Conservation (phyloP, 2,797 vertebrate species). For the Valencia hispanica region DNA sequence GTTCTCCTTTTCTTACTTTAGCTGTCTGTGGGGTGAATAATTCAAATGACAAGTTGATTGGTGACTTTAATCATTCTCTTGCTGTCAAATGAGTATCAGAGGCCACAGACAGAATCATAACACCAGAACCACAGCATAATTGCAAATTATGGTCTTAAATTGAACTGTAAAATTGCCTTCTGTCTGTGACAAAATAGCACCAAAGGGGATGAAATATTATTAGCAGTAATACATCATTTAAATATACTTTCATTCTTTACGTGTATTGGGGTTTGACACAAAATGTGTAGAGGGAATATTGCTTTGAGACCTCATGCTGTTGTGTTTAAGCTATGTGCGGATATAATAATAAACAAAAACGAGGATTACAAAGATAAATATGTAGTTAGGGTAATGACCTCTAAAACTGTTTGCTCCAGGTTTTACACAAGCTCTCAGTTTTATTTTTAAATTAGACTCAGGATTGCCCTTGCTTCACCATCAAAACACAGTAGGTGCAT, state of each 20-base stretch:
- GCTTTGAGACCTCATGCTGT: neutral
- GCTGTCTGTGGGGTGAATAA: constrained; percentile 50
- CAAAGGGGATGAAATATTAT: constrained; percentile 45
- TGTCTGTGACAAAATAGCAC: constrained; percentile 54
- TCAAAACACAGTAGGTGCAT: neutral
- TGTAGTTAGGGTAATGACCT: neutral
- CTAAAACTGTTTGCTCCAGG: neutral
- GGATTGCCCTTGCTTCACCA: neutral
- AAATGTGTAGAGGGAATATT: constrained; percentile 6
- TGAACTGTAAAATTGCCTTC: constrained; percentile 52
- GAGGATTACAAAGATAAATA: neutral
- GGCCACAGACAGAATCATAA: constrained; percentile 60
- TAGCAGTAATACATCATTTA: constrained; percentile 35
- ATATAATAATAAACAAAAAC: neutral
- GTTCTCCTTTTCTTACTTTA: constrained; percentile 3
- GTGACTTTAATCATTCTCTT: constrained; percentile 64
- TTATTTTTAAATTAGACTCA: neutral
- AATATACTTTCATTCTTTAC: neutral
- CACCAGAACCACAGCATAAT: constrained; percentile 62
- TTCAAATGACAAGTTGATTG: constrained; percentile 57
- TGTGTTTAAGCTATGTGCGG: neutral
- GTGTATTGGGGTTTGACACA: constrained; percentile 6
- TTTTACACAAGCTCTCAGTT: neutral
- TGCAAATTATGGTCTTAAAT: constrained; percentile 62
- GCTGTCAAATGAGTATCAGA: constrained; percentile 41